Evolutionary conservation across 2,888 invertebrate species (phyloP).

Genomic region (Melanostoma mellinum): DNA sequence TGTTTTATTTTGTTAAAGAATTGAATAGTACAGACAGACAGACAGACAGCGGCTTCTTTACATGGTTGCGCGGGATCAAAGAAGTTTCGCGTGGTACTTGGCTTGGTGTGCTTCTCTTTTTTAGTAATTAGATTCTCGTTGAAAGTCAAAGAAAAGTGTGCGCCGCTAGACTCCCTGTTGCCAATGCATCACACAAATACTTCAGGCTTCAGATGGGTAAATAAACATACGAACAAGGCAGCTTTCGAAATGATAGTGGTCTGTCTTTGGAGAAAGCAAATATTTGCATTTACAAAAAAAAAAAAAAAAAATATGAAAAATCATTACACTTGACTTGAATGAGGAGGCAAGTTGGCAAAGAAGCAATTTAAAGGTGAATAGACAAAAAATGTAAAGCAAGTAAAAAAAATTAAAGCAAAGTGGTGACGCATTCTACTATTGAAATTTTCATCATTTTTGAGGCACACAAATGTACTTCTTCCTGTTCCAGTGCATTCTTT

Average conservation of each 20-base stretch:
- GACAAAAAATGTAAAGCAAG: too few relatives aligned
- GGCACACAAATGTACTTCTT: too few relatives aligned
- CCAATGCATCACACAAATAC: conserved; percentile 1
- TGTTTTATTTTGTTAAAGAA: conserved; percentile 42
- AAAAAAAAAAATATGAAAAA: too few relatives aligned
- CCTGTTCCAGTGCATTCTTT: too few relatives aligned
- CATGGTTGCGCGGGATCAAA: conserved; percentile 58
- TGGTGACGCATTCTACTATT: too few relatives aligned
- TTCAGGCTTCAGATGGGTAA: conserved; percentile 32
- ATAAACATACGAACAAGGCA: conserved; percentile 32
- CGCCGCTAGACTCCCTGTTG: conserved; percentile 35
- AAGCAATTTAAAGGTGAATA: too few relatives aligned
- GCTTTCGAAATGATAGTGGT: conserved; percentile 31
- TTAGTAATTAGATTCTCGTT: conserved; percentile 71
- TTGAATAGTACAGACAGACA: conserved; percentile 45
- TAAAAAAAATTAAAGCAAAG: too few relatives aligned
- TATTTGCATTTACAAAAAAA: too few relatives aligned
- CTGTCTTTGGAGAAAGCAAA: too few relatives aligned
- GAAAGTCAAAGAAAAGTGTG: conserved; percentile 57
- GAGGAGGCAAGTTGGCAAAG: too few relatives aligned
- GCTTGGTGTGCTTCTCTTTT: conserved; percentile 18
- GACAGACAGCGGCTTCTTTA: conserved; percentile 59
- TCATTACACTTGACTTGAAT: too few relatives aligned
- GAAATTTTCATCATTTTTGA: too few relatives aligned
- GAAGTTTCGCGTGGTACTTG: conserved; percentile 38